A percentile compares a stretch with the other conserved stretches of the same genome.
Evolutionary conservation across 1,140 invertebrate genomes (phyloP).

Genomic region (Halictus rubicundus): DNA sequence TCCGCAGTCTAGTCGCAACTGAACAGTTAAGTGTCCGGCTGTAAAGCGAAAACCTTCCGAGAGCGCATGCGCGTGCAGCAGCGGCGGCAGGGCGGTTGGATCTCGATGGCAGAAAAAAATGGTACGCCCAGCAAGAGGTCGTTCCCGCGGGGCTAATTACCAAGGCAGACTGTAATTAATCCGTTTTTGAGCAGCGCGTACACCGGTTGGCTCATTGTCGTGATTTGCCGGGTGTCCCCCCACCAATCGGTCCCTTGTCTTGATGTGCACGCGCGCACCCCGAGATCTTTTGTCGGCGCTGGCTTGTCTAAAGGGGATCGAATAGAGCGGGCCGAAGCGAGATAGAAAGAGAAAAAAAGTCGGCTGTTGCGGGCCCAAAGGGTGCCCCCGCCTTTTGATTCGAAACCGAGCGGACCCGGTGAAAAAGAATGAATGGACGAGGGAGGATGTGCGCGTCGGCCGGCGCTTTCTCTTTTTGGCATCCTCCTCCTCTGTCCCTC

Average conservation of each 20-base stretch:
- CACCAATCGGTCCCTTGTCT: constrained; percentile 50
- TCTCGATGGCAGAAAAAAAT: constrained; percentile 31
- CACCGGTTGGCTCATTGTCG: constrained; percentile 61
- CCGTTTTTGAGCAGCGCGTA: constrained; percentile 66
- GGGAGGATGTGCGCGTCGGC: constrained; percentile 75
- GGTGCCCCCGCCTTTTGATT: constrained; percentile 77
- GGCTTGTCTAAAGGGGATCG: constrained; percentile 66
- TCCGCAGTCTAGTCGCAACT: too few species aligned
- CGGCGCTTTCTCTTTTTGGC: constrained; percentile 64
- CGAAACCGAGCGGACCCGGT: constrained; percentile 68
- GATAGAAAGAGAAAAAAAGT: constrained; percentile 59
- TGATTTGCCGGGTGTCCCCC: constrained; percentile 47
- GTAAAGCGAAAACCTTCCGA: background rate
- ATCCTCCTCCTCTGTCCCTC: constrained; percentile 39
- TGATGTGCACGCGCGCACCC: constrained; percentile 69
- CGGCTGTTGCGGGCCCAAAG: constrained; percentile 70
- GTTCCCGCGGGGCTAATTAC: constrained; percentile 72
- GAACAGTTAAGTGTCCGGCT: too few species aligned
- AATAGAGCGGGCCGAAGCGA: constrained; percentile 16
- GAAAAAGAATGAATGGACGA: constrained; percentile 74
- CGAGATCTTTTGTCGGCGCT: constrained; percentile 73
- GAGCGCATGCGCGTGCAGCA: background rate
- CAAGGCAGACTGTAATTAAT: constrained; percentile 76
- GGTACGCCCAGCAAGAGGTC: constrained; percentile 58
- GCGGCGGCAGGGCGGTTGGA: constrained; percentile 17